Evolutionary conservation across 2,888 invertebrate genomes (phyloP), one percentile per base, ranked within the genome.

Genomic region (Anaspis maculata): DNA sequence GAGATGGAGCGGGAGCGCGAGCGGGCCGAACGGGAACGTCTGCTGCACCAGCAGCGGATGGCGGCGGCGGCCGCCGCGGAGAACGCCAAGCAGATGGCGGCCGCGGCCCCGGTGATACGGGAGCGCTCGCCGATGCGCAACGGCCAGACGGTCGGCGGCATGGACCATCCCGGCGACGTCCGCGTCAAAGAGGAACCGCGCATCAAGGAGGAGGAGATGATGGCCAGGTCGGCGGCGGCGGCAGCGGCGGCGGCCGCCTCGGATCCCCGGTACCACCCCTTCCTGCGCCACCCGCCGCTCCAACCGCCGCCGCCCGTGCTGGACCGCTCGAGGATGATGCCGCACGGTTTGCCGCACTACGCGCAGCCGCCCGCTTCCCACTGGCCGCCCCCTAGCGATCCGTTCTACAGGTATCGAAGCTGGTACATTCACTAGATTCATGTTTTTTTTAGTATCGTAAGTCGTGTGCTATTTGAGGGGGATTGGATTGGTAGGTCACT

Each of bases 101-200:
- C 68, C 23, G 53, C 68, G 39, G 56, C 68, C 23, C 39, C 62
- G 30, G 52, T 64, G 46, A 49, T 66, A 37, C 59, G 80, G 3
- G 81, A 81, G 43, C 72, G 88, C 30, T 87, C 87, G 3, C 88
- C 88, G 3, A 65, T 86, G 32, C 72, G 87, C 15, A 85, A 82
- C 58, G 83, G 83, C 4, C 60, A 63, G 36, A 66, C 64, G 32
- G 66, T 70, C 33, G 47, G 53, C n/a, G 45, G 45, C 1, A 26
- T 39, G 24, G 73, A 74, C 5, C 15, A n/a, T 2, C 3, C 29
- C 12, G 10, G 15, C 5, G 30, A 30, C 16, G 59, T 79, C 40
- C 71, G 79, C 45, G 68, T 78, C 2, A 79, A 80, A 50, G 79
- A 79, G 48, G 79, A 79, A 47, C 73, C 76, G 9, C 67, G 77